These are phyloP conservation scores for Stichopus chloronotus DNA, from an alignment of 35 echinoderm and acorn worm genomes.

Conservation along the genomic window DNA sequence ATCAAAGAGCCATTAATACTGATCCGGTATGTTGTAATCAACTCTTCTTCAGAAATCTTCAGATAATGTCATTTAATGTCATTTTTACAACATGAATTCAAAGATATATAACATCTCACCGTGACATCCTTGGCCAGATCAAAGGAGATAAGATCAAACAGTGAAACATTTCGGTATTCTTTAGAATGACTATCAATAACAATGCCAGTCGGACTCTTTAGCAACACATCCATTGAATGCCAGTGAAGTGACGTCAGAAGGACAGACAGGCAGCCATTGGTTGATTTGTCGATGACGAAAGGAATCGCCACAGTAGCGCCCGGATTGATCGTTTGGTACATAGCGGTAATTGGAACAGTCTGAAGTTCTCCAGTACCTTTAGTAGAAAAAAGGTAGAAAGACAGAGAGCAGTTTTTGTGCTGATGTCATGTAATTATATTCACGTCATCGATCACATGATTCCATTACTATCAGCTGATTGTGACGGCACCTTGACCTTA, in stretches of 20 bases:
- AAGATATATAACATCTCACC: background rate
- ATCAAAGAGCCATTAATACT: too few species aligned
- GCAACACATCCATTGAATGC: slow-evolving; percentile 24
- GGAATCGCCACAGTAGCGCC: background rate
- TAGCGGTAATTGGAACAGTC: slow-evolving; percentile 25
- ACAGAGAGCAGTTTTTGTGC: background rate
- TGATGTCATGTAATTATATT: too few species aligned
- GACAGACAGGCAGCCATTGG: slow-evolving; percentile 31
- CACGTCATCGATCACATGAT: too few species aligned
- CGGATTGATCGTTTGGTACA: background rate
- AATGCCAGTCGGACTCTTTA: slow-evolving; percentile 24
- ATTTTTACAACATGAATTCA: too few species aligned
- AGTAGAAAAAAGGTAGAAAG: background rate
- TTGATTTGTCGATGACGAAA: slow-evolving; percentile 45
- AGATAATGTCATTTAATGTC: too few species aligned
- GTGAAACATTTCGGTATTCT: slow-evolving; percentile 35
- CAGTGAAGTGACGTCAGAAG: slow-evolving; percentile 51
- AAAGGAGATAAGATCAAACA: slow-evolving; percentile 45
- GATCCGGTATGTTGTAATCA: too few species aligned
- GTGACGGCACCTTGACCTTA: too few species aligned
- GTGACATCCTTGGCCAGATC: background rate
- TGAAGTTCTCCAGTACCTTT: slow-evolving; percentile 39
- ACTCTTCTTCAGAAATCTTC: too few species aligned
- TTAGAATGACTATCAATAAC: slow-evolving; percentile 4
- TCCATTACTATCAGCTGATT: too few species aligned